phyloP scores from a whole-genome alignment of 35 echinoderm and acorn worm species.

The Heliocidaris erythrogramma region DNA sequence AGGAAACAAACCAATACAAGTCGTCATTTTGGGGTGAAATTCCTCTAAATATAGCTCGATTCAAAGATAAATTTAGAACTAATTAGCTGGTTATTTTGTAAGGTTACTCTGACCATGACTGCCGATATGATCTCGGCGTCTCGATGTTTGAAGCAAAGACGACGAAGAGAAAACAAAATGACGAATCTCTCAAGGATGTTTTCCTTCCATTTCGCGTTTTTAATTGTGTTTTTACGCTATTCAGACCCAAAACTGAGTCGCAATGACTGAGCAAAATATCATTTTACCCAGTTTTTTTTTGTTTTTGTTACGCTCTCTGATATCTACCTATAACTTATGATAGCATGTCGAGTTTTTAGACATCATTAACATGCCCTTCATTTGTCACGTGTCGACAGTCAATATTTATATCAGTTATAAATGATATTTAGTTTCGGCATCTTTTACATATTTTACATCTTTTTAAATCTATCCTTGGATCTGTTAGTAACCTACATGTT shows the following conservation, averaged over 20 bases:
- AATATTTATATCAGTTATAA: background rate
- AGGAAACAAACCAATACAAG: too few relatives aligned
- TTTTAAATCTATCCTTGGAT: too few relatives aligned
- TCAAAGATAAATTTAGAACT: background rate
- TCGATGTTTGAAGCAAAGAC: background rate
- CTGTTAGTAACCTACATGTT: background rate
- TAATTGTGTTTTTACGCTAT: conserved; percentile 6
- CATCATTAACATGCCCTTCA: background rate
- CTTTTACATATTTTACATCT: background rate
- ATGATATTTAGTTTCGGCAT: background rate
- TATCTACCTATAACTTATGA: too few relatives aligned
- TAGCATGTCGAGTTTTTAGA: background rate
- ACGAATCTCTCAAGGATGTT: background rate
- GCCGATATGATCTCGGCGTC: background rate
- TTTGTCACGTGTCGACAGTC: background rate
- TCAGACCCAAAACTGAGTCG: background rate
- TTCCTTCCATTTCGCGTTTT: background rate
- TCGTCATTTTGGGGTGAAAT: background rate
- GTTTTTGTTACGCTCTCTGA: background rate
- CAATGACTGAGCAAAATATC: background rate
- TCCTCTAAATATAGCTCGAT: background rate
- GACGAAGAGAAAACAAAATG: background rate
- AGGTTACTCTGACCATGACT: background rate
- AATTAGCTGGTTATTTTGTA: background rate
- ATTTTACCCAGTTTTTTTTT: background rate